These are phyloP conservation scores for Myrmecophaga tridactyla DNA, from an alignment of 2,113 vertebrate species.

Conservation along the genomic window DNA sequence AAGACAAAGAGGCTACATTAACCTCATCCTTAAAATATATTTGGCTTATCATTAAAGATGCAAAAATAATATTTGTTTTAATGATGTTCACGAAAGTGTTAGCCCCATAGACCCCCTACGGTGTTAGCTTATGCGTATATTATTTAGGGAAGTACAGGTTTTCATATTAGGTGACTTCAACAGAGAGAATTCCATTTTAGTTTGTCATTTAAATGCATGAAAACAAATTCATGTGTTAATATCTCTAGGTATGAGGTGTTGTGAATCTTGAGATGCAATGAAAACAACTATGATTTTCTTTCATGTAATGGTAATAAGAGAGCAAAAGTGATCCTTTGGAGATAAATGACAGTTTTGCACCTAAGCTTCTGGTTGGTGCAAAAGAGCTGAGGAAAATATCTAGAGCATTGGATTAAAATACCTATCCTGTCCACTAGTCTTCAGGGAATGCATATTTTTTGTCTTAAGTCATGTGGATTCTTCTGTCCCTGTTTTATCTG, in stretches of 20 bases:
- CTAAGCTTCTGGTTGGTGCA: neutral
- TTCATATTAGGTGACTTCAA: conserved; percentile 3
- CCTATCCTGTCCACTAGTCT: neutral
- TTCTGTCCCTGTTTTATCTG: neutral
- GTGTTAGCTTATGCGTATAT: neutral
- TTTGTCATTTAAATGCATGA: conserved; percentile 63
- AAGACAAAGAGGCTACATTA: neutral
- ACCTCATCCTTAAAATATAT: neutral
- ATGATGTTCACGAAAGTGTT: neutral
- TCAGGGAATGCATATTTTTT: neutral
- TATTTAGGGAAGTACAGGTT: neutral
- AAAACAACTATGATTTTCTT: conserved; percentile 22
- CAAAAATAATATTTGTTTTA: neutral
- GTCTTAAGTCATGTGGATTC: neutral
- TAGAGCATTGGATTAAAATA: neutral
- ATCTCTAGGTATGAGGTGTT: neutral
- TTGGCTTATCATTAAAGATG: neutral
- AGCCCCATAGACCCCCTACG: neutral
- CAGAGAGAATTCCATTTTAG: neutral
- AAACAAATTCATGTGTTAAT: neutral
- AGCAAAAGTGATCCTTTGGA: neutral
- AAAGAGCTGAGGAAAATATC: neutral
- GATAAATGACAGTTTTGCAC: neutral
- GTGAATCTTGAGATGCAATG: neutral
- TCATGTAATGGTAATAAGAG: neutral